Base-by-base conservation (phyloP, 2,797 vertebrate genomes). In the Gastrophryne carolinensis region DNA sequence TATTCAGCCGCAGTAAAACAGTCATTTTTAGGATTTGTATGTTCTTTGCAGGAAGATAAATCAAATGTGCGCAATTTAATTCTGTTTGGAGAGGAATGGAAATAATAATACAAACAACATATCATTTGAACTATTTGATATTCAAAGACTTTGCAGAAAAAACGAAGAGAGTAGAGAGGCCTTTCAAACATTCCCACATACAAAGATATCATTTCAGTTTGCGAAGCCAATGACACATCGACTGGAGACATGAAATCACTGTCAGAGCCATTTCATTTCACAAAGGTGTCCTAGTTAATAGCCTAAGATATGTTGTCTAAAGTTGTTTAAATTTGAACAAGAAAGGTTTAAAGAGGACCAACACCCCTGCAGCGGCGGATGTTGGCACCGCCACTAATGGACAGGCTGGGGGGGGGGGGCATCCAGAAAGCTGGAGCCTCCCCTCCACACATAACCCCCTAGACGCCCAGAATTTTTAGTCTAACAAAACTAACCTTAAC, bases 71-170 rank as follows among this genome's bases (percentile, higher is more conserved):
- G 44, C 44, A 17, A 5, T 47, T 47, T 47, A 47, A 47, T 53
- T 53, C 21, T 54, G 50, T 27, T 54, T 54, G 21, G 13, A 12
- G 50, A 54, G 1, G 50, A 23, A 54, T 54, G 50, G 26, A 54
- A 54, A 54, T 54, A 54, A 24, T 54, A 54, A 54, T 54, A 54
- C 50, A 27, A 54, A 47, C 44, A 47, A 47, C 44, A 10, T 47
- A 47, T 41, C 61, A 63, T 63, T 39, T 63, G 35, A 44, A 63
- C 39, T 41, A 8, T 17, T 63, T 47, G 17, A 47, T 47, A 47
- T 19, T 47, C 44, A 47, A 47, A 47, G 17, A 8, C 34, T 37
- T 12, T 34, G 23, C 58, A 1, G 5, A 37, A 10, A 61, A 21
- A 29, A 15, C 3, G 41, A 63, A 26, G 27, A 10, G 6, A 63